Conservation (phyloP, 2,888 invertebrate species). For the Euplexia lucipara region DNA sequence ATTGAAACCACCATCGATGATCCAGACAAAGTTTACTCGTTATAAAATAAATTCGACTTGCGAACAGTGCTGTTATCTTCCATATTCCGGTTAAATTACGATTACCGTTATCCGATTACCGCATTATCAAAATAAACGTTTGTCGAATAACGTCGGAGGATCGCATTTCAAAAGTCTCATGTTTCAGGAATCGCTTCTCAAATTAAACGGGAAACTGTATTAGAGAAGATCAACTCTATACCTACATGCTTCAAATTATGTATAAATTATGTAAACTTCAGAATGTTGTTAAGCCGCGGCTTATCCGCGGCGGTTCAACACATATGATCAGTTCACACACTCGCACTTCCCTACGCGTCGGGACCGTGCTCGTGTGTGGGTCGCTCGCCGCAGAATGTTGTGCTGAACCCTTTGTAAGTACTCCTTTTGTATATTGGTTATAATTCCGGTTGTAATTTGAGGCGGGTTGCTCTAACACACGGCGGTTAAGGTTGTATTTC, state of each 20-base stretch:
- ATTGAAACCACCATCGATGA: too few species aligned
- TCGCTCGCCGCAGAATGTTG: constrained; percentile 27
- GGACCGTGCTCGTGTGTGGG: constrained; percentile 2
- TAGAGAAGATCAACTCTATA: not conserved
- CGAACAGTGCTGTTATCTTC: not conserved
- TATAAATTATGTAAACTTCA: not conserved
- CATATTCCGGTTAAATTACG: constrained; percentile 19
- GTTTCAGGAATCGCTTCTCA: not conserved
- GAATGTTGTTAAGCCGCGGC: not conserved
- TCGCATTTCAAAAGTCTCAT: not conserved
- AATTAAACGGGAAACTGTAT: not conserved
- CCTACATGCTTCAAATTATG: not conserved
- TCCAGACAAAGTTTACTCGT: not conserved
- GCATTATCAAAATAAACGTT: constrained; percentile 21
- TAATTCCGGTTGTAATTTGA: constrained; percentile 14
- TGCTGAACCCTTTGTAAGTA: constrained; percentile 21
- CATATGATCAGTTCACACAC: too few species aligned
- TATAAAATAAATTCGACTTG: not conserved
- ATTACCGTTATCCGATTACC: constrained; percentile 22
- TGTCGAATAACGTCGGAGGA: not conserved
- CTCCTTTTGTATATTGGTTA: constrained; percentile 2
- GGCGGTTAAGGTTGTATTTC: not conserved
- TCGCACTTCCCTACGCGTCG: too few species aligned
- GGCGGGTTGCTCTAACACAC: not conserved
- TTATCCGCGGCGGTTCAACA: not conserved